Percentiles rank a stretch among this genome's conserved stretches.
Conservation (phyloP, 2,797 vertebrate genomes). For the Morelia viridis region DNA sequence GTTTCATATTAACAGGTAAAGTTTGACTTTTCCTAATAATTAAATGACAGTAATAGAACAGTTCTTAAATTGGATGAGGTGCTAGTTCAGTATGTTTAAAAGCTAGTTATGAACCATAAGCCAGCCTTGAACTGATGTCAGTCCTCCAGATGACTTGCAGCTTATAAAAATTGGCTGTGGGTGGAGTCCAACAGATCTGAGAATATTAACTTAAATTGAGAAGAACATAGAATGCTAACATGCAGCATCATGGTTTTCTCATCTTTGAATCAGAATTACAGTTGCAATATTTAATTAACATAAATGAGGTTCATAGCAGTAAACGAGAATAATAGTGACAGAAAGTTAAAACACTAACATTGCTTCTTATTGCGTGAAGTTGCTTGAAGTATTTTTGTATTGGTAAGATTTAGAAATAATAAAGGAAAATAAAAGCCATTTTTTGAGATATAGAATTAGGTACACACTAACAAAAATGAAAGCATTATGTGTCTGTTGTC, state of each 20-base stretch:
- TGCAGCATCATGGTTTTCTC: background rate
- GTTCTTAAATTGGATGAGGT: slow-evolving; percentile 1
- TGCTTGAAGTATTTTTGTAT: slow-evolving; percentile 10
- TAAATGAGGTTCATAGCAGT: slow-evolving; percentile 52
- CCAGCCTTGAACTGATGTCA: background rate
- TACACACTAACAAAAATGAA: slow-evolving; percentile 32
- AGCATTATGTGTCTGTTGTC: slow-evolving; percentile 14
- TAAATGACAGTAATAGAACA: background rate
- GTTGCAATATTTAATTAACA: slow-evolving; percentile 48
- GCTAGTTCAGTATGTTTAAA: too few relatives aligned
- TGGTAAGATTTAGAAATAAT: slow-evolving; percentile 3
- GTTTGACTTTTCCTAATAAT: background rate
- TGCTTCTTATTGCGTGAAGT: slow-evolving; percentile 27
- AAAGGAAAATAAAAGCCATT: slow-evolving; percentile 35
- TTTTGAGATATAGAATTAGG: slow-evolving; percentile 31
- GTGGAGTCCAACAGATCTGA: background rate
- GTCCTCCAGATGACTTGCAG: background rate
- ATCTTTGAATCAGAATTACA: slow-evolving; percentile 31
- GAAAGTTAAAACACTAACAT: slow-evolving; percentile 21
- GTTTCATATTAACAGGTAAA: too few relatives aligned
- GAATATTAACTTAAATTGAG: background rate
- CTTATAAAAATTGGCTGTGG: background rate
- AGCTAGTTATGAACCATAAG: background rate
- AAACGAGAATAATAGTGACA: slow-evolving; percentile 29
- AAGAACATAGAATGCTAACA: slow-evolving; percentile 16